A percentile compares a stretch with the other conserved stretches of the same genome.
Evolutionary conservation across 2,113 vertebrate genomes (phyloP).

Genomic region (Camarhynchus parvulus): DNA sequence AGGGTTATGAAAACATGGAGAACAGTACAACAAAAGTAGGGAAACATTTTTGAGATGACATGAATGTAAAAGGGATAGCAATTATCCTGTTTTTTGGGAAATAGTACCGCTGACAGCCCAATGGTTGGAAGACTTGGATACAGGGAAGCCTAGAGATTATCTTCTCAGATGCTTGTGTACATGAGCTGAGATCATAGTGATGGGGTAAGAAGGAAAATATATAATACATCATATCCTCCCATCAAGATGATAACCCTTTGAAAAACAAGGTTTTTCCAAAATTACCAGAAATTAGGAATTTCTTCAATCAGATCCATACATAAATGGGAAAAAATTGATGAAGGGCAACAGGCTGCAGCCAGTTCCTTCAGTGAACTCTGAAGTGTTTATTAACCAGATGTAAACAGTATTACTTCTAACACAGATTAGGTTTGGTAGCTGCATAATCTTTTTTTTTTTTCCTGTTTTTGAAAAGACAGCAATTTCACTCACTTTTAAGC

Average conservation of each 20-base stretch:
- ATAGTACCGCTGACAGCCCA: rapidly evolving
- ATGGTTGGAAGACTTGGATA: neutral
- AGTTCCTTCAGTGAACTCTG: neutral
- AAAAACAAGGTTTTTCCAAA: neutral
- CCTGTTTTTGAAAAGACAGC: neutral
- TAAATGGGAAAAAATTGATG: neutral
- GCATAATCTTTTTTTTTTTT: neutral
- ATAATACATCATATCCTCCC: neutral
- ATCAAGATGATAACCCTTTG: neutral
- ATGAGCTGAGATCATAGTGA: neutral
- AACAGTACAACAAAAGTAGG: neutral
- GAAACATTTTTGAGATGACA: neutral
- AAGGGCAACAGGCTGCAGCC: neutral
- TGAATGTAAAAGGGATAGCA: neutral
- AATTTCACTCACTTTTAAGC: neutral
- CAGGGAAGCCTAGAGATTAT: neutral
- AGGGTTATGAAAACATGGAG: neutral
- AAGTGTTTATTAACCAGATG: neutral
- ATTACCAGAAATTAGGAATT: neutral
- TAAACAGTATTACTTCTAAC: neutral
- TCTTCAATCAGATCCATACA: neutral
- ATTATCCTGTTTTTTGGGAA: neutral
- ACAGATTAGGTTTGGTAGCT: neutral
- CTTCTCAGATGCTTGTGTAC: neutral
- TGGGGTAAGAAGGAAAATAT: neutral